Base-by-base conservation (phyloP, 2,113 vertebrate species). In the Progne subis region DNA sequence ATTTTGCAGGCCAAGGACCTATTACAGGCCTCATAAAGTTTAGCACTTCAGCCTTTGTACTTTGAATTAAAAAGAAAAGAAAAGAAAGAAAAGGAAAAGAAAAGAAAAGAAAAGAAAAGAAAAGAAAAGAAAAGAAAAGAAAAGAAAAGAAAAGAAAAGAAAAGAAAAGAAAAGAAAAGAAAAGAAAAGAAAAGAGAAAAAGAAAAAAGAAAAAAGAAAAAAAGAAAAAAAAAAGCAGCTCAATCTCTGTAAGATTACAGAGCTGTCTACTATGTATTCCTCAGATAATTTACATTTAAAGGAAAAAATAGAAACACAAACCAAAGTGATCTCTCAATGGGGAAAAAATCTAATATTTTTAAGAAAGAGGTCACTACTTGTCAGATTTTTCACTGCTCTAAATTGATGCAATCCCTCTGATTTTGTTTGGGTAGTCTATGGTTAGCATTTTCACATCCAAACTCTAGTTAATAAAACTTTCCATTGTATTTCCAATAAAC, bases 11-110 rank as follows among this genome's bases (percentile, higher is more conserved):
- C 53, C 69, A 82, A 88, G 37, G 28, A 49, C 32, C 14, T 82
- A 61, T 92, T 94, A 74, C 31, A 85, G 76, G 9, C 47, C 64
- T 96, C 89, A 79, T 95, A 82, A 90, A 94, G 53, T 90, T 92
- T 86, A 91, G 41, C 69, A 72, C 44, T 91, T 82, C 60, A 56
- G 63, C 16, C 46, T 85, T 90, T 82, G 49, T 87, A 85, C 19
- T 91, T 76, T 25, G n/a, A 82, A 78, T 68, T 16, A 3, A 25
- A 39, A 49, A 37, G 37, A 37, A 37, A 37, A 37, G 37, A 37
- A 37, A 37, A 37, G 9, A 37, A 37, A 37, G 9, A 9, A 37
- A 37, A 37, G 9, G 37, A 37, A 37, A 37, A 37, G 9, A 37
- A 37, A 9, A 37, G 9, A 37, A 37, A 37, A 37, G 37, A 37